Evolutionary conservation across 1,140 invertebrate species (phyloP), one percentile per base, ranked within the genome.

Genomic region (Venturia canescens): DNA sequence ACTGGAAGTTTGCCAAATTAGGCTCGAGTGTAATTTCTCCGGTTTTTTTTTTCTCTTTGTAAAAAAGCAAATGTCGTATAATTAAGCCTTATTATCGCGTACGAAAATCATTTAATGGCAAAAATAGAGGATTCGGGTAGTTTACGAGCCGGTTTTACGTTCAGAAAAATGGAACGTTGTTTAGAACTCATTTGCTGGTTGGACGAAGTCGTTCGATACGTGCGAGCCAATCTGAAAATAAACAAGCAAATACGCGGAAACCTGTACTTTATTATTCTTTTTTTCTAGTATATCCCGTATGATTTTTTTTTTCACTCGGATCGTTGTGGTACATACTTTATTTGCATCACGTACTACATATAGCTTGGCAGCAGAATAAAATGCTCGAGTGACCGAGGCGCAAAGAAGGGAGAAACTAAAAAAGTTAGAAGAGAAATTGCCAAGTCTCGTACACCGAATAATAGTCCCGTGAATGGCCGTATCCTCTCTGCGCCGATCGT

Each of bases 391-490:
- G 60, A 80, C 27, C 15, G 44, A 57, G 60, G 69, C 31, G 38
- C 31, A 74, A 50, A 48, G 72, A 27, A 63, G 60, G 23, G 27
- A 63, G 0, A 26, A 63, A 44, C 26, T 34, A 29, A 69, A 74
- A 23, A 72, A 31, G 27, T 31, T 44, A 44, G 60, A 48, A 66
- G 44, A 71, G 67, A 71, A 81, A 71, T 71, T 31, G 77, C 70
- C 9, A 69, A 63, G 75, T 82, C 82, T 80, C 72, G 84, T 57
- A 76, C 38, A 44, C 50, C 76, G 80, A 87, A 63, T 63, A 63
- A 86, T 80, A 83, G 80, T 87, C 86, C 82, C 76, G 81, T 83
- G 83, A 87, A 87, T 82, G 84, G 72, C 71, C 79, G 81, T 82
- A 86, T 87, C 83, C 83, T 80, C 85, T 63, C 60, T 76, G 80